Conservation (phyloP, 2,113 vertebrate species). For the Rhineura floridana region DNA sequence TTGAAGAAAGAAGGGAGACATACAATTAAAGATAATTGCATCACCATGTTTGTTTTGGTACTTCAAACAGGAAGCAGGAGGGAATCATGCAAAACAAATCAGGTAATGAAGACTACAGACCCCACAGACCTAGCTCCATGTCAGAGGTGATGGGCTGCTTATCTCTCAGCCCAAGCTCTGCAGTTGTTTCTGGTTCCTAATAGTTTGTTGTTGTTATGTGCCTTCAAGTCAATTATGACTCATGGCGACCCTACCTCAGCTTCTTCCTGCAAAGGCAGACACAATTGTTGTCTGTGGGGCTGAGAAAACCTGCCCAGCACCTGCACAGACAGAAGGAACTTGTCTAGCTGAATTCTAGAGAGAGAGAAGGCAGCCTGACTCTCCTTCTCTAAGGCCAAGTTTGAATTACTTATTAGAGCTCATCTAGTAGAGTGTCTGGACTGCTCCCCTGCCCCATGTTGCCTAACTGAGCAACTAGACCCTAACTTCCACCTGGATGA, state of each 20-base stretch:
- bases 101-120: too few relatives aligned
- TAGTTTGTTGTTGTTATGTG: too few relatives aligned
- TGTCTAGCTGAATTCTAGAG: not conserved
- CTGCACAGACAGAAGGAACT: not conserved
- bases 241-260: too few relatives aligned
- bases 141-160: not conserved
- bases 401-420: not conserved
- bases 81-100: conserved; percentile 2
- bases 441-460: not conserved
- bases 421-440: not conserved
- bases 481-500: not conserved
- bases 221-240: too few relatives aligned
- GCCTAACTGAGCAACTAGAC: not conserved
- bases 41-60: not conserved
- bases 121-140: not conserved
- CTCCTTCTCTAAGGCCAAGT: not conserved
- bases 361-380: not conserved
- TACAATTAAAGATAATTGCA: conserved; percentile 6
- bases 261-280: not conserved
- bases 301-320: not conserved
- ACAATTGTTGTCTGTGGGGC: not conserved
- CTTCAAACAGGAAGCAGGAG: not conserved
- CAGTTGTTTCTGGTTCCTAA: not conserved
- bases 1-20: not conserved
- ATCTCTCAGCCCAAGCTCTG: not conserved